Evolutionary conservation across 1,140 invertebrate species (phyloP).

Genomic region (Rhysida immarginata): DNA sequence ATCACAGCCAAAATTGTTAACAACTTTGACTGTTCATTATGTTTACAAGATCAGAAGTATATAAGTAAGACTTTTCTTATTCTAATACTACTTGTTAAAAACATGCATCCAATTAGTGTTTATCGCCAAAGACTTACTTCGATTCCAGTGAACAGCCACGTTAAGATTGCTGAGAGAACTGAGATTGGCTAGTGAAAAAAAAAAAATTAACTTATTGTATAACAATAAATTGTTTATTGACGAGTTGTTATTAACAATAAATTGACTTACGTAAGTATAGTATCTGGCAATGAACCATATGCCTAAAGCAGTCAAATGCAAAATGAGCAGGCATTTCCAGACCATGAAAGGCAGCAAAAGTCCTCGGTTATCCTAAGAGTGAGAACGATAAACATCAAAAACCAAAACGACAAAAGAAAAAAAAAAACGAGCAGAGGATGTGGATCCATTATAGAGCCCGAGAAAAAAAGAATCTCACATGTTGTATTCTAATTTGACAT

Average conservation of each 20-base stretch:
- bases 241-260: neutral
- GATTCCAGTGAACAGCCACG: conserved; percentile 6
- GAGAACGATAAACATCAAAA: too few species aligned
- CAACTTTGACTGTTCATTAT: too few species aligned
- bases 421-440: too few species aligned
- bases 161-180: neutral
- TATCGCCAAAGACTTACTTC: conserved; percentile 8
- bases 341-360: conserved; percentile 66
- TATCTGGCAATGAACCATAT: conserved; percentile 69
- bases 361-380: conserved; percentile 52
- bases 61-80: too few species aligned
- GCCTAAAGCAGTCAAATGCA: conserved; percentile 62
- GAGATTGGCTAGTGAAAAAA: neutral
- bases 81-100: too few species aligned
- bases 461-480: too few species aligned
- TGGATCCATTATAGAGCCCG: too few species aligned
- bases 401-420: too few species aligned
- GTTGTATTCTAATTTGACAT: too few species aligned
- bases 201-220: neutral
- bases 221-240: neutral
- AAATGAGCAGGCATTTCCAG: conserved; percentile 46
- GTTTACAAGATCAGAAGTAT: too few species aligned
- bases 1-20: too few species aligned
- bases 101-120: too few species aligned
- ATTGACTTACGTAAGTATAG: conserved; percentile 67